phyloP scores from a whole-genome alignment of 2,797 vertebrate species.

The Bradypodion pumilum region DNA sequence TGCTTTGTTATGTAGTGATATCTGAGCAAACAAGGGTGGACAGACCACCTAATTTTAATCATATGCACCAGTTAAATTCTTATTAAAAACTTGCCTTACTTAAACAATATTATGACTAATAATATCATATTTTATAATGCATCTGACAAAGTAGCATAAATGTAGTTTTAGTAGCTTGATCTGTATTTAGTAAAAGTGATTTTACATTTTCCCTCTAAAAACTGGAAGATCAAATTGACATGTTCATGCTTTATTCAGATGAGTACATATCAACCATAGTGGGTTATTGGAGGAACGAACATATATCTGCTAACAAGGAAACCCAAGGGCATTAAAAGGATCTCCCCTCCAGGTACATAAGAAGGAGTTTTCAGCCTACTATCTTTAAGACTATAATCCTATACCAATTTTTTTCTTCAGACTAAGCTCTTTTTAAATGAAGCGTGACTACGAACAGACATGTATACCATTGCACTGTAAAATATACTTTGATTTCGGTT shows the following conservation, averaged over 20 bases:
- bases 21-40: constrained; percentile 44
- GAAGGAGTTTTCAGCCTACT: background rate
- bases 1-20: constrained; percentile 56
- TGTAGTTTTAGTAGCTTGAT: constrained; percentile 45
- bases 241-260: constrained; percentile 22
- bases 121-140: constrained; percentile 58
- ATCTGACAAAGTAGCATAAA: constrained; percentile 57
- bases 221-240: constrained; percentile 32
- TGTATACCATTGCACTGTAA: background rate
- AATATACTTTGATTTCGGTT: constrained; percentile 67
- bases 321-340: background rate
- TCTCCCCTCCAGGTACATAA: background rate
- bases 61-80: constrained; percentile 40
- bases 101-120: constrained; percentile 59
- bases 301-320: background rate
- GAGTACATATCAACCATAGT: constrained; percentile 42
- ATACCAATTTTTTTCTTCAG: background rate
- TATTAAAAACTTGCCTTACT: constrained; percentile 67
- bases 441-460: background rate
- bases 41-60: constrained; percentile 41
- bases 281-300: constrained; percentile 48
- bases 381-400: background rate
- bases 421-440: background rate
- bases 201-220: constrained; percentile 49
- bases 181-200: constrained; percentile 37